Conservation (phyloP, 2,797 vertebrate species). For the Nyctibius grandis region DNA sequence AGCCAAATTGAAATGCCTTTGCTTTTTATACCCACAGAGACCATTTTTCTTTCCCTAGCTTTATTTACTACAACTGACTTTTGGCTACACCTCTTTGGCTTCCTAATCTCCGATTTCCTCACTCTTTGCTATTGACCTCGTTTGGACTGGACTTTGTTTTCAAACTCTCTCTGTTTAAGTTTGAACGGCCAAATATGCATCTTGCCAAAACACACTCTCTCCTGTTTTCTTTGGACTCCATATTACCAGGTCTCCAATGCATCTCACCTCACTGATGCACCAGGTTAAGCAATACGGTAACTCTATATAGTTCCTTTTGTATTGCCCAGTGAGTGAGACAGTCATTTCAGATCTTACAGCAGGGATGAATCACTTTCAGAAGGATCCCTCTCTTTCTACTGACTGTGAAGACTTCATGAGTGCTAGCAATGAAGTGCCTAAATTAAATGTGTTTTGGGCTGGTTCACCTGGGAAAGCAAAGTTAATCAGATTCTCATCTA, state of each 20-base stretch:
- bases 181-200: not conserved
- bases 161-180: not conserved
- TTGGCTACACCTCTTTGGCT: not conserved
- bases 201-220: not conserved
- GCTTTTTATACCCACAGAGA: not conserved
- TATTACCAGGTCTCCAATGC: not conserved
- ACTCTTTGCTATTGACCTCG: not conserved
- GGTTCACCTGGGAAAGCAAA: not conserved
- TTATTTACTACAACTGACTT: not conserved
- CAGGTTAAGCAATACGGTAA: not conserved
- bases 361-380: not conserved
- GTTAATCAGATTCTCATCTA: not conserved
- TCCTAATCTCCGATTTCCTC: not conserved
- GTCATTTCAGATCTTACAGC: not conserved
- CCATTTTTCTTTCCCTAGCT: not conserved
- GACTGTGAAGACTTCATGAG: not conserved
- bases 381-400: not conserved
- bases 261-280: not conserved
- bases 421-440: not conserved
- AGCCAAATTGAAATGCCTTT: not conserved
- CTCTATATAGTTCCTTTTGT: not conserved
- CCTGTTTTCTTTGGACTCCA: not conserved
- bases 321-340: rapidly evolving
- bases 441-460: not conserved
- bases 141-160: not conserved